Evolutionary conservation across 2,888 invertebrate species (phyloP).

Genomic region (Lasioglossum figueresi): DNA sequence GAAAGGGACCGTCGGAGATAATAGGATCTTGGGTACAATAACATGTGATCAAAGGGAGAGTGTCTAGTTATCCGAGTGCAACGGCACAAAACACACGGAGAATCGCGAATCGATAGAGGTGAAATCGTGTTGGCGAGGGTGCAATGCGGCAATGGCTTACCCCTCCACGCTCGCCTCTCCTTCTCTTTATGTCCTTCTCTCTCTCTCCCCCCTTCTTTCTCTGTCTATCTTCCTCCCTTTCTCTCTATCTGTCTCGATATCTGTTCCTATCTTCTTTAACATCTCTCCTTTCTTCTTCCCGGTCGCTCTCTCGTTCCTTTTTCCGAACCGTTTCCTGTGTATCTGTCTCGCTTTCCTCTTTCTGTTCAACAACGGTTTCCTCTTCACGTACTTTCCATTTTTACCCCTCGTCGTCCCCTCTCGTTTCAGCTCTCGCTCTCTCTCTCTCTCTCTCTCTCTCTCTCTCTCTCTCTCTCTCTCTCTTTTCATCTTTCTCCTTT

Average conservation of each 20-base stretch:
- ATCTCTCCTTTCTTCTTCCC: conserved; percentile 26
- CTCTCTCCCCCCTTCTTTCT: not conserved
- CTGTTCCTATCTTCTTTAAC: conserved; percentile 44
- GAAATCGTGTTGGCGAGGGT: conserved; percentile 76
- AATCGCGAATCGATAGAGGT: conserved; percentile 77
- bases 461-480: not conserved
- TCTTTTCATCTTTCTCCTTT: not conserved
- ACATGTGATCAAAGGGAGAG: conserved; percentile 65
- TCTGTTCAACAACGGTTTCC: conserved; percentile 35
- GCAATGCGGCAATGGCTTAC: conserved; percentile 76
- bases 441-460: not conserved
- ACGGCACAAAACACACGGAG: conserved; percentile 74
- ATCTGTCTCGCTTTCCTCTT: conserved; percentile 20
- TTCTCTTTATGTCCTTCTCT: conserved; percentile 25
- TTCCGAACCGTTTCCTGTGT: conserved; percentile 10
- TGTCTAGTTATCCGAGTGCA: conserved; percentile 70
- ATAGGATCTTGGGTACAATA: conserved; percentile 63
- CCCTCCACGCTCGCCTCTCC: conserved; percentile 47
- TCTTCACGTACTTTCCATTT: conserved; percentile 35
- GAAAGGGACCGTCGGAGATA: conserved; percentile 51
- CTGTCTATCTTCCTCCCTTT: conserved; percentile 30
- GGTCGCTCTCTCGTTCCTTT: conserved; percentile 14
- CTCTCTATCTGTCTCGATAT: conserved; percentile 44
- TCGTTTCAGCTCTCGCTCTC: not conserved
- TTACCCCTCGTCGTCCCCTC: conserved; percentile 19